Conservation (phyloP, 2,113 vertebrate genomes). For the Hydrolagus affinis region DNA sequence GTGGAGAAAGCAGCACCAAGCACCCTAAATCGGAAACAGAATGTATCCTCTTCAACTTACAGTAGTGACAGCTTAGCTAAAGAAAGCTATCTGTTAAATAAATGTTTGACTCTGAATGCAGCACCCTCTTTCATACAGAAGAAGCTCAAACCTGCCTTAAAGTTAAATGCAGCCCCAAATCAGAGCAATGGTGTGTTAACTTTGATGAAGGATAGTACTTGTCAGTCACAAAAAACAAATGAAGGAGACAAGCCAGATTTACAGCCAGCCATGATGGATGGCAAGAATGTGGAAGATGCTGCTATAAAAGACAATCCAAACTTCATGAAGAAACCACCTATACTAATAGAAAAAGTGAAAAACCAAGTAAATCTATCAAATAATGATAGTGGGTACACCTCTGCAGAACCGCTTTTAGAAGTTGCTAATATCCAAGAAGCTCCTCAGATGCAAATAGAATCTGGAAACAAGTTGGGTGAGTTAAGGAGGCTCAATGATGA, state of each 20-base stretch:
- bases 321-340: neutral
- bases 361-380: neutral
- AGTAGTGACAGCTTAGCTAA: neutral
- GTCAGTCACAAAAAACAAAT: neutral
- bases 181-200: neutral
- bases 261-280: neutral
- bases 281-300: too few species aligned
- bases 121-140: neutral
- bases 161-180: neutral
- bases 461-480: neutral
- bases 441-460: neutral
- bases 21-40: neutral
- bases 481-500: neutral
- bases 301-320: neutral
- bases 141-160: neutral
- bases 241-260: neutral
- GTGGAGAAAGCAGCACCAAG: neutral
- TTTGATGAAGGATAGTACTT: conserved; percentile 5
- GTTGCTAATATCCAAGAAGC: neutral
- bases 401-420: neutral
- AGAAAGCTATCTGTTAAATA: neutral
- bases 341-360: neutral
- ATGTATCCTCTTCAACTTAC: neutral
- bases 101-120: neutral
- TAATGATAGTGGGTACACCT: neutral